These are phyloP conservation scores for Sclerodermus sp. DNA, from an alignment of 2,888 invertebrate species.

Conservation along the genomic window DNA sequence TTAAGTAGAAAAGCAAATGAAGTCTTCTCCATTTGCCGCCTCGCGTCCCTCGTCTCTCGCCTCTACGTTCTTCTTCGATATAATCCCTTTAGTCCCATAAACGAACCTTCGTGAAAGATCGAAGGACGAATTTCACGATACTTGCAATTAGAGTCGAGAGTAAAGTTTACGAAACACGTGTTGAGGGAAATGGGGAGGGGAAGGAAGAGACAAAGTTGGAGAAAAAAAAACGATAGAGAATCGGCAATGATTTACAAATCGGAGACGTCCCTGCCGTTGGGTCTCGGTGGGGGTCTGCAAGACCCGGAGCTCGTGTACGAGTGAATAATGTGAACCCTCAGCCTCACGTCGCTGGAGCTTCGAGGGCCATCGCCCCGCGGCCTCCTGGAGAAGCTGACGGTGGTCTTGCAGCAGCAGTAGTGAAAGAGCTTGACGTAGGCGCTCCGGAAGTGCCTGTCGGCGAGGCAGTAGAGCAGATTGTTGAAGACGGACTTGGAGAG, in stretches of 20 bases:
- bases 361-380: constrained; percentile 60
- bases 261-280: constrained; percentile 62
- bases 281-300: constrained; percentile 52
- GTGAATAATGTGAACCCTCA: constrained; percentile 72
- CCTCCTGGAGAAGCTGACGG: constrained; percentile 68
- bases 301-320: constrained; percentile 63
- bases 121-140: no score
- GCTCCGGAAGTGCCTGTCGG: constrained; percentile 70
- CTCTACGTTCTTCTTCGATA: no score
- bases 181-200: no score
- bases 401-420: constrained; percentile 80
- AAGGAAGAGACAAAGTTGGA: no score
- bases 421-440: constrained; percentile 75
- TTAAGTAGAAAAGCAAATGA: no score
- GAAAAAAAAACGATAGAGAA: no score
- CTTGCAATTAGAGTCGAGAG: no score
- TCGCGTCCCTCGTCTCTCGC: no score
- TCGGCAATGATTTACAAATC: constrained; percentile 60
- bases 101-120: no score
- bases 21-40: no score
- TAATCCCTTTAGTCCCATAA: no score
- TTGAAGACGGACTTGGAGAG: constrained; percentile 71
- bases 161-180: no score
- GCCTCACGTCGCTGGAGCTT: constrained; percentile 65
- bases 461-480: constrained; percentile 66